phyloP scores from a whole-genome alignment of 2,113 vertebrate genomes.

The Eidolon helvum region DNA sequence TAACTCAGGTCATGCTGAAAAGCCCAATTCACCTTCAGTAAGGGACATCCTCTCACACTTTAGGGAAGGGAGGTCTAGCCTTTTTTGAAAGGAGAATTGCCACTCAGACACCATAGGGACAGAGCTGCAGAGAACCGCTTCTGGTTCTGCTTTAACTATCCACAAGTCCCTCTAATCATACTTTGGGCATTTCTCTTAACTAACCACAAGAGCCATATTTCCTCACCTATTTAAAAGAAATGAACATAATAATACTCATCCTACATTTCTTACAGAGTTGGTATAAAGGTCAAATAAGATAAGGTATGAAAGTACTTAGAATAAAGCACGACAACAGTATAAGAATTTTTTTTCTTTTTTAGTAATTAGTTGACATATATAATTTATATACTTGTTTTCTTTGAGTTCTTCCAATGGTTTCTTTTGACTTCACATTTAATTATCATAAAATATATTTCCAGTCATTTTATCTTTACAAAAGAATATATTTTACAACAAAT shows the following conservation, averaged over 20 bases:
- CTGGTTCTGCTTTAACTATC: background rate
- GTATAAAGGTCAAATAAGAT: background rate
- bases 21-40: background rate
- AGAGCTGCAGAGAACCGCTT: background rate
- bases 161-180: background rate
- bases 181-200: background rate
- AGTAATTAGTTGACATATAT: background rate
- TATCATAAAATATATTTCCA: slow-evolving; percentile 34
- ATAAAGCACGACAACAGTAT: background rate
- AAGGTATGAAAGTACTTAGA: background rate
- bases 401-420: background rate
- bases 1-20: background rate
- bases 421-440: slow-evolving; percentile 38
- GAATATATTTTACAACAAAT: slow-evolving; percentile 46
- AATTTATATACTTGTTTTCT: background rate
- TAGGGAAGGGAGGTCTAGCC: background rate
- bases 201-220: background rate
- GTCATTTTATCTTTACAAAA: slow-evolving; percentile 47
- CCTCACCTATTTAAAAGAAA: background rate
- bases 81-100: background rate
- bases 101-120: background rate
- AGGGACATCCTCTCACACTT: background rate
- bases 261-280: background rate
- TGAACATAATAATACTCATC: background rate
- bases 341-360: background rate